phyloP scores from a whole-genome alignment of 2,113 vertebrate species.

The Regulus satrapa region DNA sequence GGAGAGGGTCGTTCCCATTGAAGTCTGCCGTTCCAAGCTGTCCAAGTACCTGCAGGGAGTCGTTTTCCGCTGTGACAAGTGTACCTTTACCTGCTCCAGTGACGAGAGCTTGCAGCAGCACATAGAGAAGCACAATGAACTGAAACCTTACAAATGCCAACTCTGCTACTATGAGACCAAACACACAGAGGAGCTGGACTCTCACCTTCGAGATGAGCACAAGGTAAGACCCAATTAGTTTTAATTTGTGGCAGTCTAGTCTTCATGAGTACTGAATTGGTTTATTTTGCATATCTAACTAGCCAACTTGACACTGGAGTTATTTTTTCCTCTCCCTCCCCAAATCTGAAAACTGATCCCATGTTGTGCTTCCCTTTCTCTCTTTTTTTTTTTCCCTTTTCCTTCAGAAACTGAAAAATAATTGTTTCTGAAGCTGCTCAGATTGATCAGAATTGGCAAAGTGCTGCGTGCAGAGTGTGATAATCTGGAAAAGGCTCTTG shows the following conservation, averaged over 20 bases:
- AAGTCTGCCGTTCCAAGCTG: conserved; percentile 95
- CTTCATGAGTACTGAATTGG: not conserved
- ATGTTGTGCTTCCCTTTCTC: not conserved
- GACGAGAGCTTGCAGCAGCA: conserved; percentile 92
- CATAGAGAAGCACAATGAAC: conserved; percentile 92
- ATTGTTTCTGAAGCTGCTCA: not conserved
- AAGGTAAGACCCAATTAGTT: conserved; percentile 78
- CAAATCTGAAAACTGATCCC: not conserved
- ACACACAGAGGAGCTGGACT: conserved; percentile 86
- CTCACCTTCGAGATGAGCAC: conserved; percentile 92
- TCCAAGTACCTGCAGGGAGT: conserved; percentile 93
- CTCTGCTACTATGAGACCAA: conserved; percentile 97
- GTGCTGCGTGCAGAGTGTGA: not conserved
- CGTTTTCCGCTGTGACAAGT: conserved; percentile 96
- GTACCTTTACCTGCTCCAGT: conserved; percentile 98
- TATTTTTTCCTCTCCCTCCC: not conserved
- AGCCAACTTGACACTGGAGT: not conserved
- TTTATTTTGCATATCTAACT: not conserved
- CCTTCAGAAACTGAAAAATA: not conserved
- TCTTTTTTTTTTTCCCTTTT: not conserved
- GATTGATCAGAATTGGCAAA: not conserved
- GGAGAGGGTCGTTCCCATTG: conserved; percentile 93
- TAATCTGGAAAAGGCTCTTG: not conserved
- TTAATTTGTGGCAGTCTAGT: not conserved
- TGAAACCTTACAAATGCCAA: conserved; percentile 96